Evolutionary conservation across 2,113 vertebrate genomes (phyloP), one percentile per base, ranked within the genome.

Genomic region (Rhinolophus sinicus): DNA sequence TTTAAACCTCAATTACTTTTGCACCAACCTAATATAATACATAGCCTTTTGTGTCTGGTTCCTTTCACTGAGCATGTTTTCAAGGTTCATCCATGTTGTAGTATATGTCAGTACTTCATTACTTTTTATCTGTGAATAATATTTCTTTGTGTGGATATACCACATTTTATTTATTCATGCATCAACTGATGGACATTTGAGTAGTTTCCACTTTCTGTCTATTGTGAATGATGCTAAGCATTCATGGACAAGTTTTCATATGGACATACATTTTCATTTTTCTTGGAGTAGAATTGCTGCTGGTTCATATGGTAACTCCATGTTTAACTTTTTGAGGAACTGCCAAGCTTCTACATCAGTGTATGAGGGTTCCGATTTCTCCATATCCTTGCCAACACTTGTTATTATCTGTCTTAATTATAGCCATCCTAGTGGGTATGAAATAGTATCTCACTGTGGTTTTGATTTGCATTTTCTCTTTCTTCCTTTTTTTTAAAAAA

Each of bases 311-410:
- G 9, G 56, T 81, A 77, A 73, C 35, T 65, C 62, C 21, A 24
- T 67, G 47, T 82, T 87, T 92, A 80, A 77, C 77, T 77, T 93
- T 73, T 58, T 40, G 40, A 92, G 54, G 18, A 92, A 38, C 35
- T 83, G 5, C 47, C 35, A 35, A 2, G 81, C 67, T 69, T 67
- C 40, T 50, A 40, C 52, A 75, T 44, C 56, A 47, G 52, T 15
- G 0, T 65, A 22, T 67, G 26, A n/a, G 16, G 52, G 8, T 85
- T 91, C 19, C 21, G 2, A 5, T 69, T 83, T 96, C 26, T 92
- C 76, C 60, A 75, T 7, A 69, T 38, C 13, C 56, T 82, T 91
- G 38, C 13, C 33, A 30, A 47, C 26, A 47, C 4, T 65, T 52
- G 8, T 47, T 87, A 18, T 12, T 85, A 16, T 93, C 33, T 35